These are phyloP conservation scores for Bacillus rossius DNA, from an alignment of 1,140 invertebrate genomes.

Conservation along the genomic window DNA sequence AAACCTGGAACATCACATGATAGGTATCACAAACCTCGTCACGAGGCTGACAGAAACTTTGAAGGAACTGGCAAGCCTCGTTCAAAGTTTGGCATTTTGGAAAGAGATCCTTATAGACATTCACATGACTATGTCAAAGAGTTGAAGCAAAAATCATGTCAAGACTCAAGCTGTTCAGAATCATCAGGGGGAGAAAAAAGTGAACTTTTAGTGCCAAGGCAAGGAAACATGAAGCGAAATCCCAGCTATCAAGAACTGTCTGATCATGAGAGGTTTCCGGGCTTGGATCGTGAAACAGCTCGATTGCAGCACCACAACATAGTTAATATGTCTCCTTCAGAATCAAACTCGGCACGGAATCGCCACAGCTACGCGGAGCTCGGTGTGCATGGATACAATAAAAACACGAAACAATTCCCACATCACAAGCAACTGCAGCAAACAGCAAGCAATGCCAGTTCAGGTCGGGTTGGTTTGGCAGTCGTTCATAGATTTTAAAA, in stretches of 20 bases:
- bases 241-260: conserved; percentile 46
- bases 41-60: too few species aligned
- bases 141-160: too few species aligned
- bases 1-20: too few species aligned
- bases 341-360: conserved; percentile 34
- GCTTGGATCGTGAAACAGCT: conserved; percentile 50
- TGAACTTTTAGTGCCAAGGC: background rate
- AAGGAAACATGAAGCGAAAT: background rate
- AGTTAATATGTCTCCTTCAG: background rate
- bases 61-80: too few species aligned
- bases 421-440: conserved; percentile 29
- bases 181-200: too few species aligned
- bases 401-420: conserved; percentile 16
- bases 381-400: background rate
- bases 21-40: too few species aligned
- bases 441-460: conserved; percentile 35
- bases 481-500: conserved; percentile 47
- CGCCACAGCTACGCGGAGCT: conserved; percentile 50
- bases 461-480: conserved; percentile 44
- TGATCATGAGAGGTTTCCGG: conserved; percentile 49
- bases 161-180: too few species aligned
- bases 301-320: conserved; percentile 29
- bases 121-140: too few species aligned
- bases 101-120: too few species aligned
- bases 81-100: too few species aligned